These are phyloP conservation scores for Dione vanillae DNA, from an alignment of 2,888 invertebrate genomes.

Conservation along the genomic window DNA sequence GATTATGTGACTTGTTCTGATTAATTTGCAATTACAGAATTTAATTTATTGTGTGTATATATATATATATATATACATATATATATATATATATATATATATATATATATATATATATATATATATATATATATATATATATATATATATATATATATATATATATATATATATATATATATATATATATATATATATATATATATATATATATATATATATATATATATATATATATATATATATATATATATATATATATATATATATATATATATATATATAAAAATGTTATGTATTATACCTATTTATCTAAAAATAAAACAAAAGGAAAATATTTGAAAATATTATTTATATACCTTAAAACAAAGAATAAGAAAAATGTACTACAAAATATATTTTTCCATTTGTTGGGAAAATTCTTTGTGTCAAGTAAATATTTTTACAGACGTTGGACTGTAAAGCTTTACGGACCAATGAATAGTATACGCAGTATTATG, in stretches of 20 bases:
- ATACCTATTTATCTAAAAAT: too few species aligned
- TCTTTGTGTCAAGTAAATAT: background rate
- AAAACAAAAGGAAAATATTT: too few species aligned
- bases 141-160: too few species aligned
- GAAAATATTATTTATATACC: too few species aligned
- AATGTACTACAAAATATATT: background rate
- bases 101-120: background rate
- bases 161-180: too few species aligned
- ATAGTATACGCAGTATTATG: background rate
- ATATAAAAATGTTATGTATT: too few species aligned
- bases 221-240: too few species aligned
- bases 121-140: too few species aligned
- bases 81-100: background rate
- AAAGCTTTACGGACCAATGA: conserved; percentile 9
- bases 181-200: too few species aligned
- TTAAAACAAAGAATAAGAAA: background rate
- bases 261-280: too few species aligned
- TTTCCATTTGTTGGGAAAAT: background rate
- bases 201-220: too few species aligned
- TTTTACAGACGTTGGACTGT: background rate
- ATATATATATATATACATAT: background rate
- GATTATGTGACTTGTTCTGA: conserved; percentile 48
- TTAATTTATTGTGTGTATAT: background rate
- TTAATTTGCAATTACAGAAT: background rate
- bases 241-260: too few species aligned